These are phyloP conservation scores for Zeuzera pyrina DNA, from an alignment of 2,888 invertebrate genomes.

Conservation along the genomic window DNA sequence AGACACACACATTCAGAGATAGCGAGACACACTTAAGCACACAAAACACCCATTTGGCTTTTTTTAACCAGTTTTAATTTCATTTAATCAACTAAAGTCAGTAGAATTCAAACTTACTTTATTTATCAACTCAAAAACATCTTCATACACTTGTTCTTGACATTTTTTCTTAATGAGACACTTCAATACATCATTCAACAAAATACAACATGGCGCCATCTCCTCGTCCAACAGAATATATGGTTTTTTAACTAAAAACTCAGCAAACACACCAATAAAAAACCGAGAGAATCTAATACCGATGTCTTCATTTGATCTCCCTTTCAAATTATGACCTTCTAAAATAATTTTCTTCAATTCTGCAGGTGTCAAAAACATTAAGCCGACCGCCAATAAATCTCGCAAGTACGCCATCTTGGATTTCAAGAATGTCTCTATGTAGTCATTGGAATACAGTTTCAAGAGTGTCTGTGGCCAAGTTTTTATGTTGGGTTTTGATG, in stretches of 20 bases:
- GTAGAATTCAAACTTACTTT: slow-evolving; percentile 22
- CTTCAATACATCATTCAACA: slow-evolving; percentile 29
- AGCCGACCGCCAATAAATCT: slow-evolving; percentile 26
- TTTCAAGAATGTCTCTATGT: slow-evolving; percentile 7
- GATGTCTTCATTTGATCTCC: slow-evolving; percentile 16
- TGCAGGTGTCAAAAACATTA: slow-evolving; percentile 16
- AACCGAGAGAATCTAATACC: slow-evolving; percentile 20
- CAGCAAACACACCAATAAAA: slow-evolving; percentile 25
- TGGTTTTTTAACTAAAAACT: slow-evolving; percentile 21
- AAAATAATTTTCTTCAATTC: slow-evolving; percentile 20
- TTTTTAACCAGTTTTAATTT: too few species aligned
- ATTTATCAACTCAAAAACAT: slow-evolving; percentile 27
- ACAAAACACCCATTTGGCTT: too few species aligned
- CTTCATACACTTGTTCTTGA: slow-evolving; percentile 16
- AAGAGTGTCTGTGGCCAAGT: slow-evolving; percentile 6
- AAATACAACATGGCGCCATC: slow-evolving; percentile 13
- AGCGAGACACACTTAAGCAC: too few species aligned
- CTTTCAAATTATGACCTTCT: slow-evolving; percentile 15
- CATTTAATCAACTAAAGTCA: too few species aligned
- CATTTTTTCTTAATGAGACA: slow-evolving; percentile 20
- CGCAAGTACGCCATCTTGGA: slow-evolving; percentile 18
- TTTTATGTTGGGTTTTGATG: slow-evolving; percentile 2
- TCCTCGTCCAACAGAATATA: slow-evolving; percentile 21
- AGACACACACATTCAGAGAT: too few species aligned
- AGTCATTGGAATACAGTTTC: slow-evolving; percentile 1